Conservation (phyloP, 2,797 vertebrate species). For the Dendrocincla fuliginosa region DNA sequence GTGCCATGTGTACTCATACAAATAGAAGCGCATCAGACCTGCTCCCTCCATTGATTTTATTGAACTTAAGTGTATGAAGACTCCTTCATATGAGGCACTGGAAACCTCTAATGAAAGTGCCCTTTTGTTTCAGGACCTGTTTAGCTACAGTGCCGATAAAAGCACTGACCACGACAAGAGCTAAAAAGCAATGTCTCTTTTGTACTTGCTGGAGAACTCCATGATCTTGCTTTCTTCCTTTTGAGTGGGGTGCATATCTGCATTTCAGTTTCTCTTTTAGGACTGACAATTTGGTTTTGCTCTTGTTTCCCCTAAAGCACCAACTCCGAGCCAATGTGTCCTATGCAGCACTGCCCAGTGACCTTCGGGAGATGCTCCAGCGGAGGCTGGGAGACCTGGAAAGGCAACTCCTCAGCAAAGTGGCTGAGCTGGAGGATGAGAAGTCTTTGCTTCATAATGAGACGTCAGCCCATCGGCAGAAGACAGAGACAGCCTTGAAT, state of each 20-base stretch:
- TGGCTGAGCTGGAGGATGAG: conserved; percentile 91
- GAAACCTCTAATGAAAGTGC: not conserved
- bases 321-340: conserved; percentile 90
- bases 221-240: not conserved
- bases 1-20: not conserved
- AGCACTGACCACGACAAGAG: not conserved
- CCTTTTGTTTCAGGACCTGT: not conserved
- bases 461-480: conserved; percentile 89
- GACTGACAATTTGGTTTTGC: not conserved
- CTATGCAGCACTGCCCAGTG: conserved; percentile 82
- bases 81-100: not conserved
- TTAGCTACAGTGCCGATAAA: conserved; percentile 12
- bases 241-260: not conserved
- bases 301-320: conserved; percentile 79
- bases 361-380: conserved; percentile 93
- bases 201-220: not conserved
- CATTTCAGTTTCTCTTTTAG: not conserved
- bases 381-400: conserved; percentile 89
- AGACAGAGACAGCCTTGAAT: conserved; percentile 89
- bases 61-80: not conserved
- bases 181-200: not conserved
- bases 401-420: conserved; percentile 91
- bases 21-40: not conserved
- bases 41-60: not conserved
- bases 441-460: conserved; percentile 94